A percentile compares a stretch with the other conserved stretches of the same genome.
Conservation (phyloP, 2,888 invertebrate species). For the Meghimatium bilineatum region DNA sequence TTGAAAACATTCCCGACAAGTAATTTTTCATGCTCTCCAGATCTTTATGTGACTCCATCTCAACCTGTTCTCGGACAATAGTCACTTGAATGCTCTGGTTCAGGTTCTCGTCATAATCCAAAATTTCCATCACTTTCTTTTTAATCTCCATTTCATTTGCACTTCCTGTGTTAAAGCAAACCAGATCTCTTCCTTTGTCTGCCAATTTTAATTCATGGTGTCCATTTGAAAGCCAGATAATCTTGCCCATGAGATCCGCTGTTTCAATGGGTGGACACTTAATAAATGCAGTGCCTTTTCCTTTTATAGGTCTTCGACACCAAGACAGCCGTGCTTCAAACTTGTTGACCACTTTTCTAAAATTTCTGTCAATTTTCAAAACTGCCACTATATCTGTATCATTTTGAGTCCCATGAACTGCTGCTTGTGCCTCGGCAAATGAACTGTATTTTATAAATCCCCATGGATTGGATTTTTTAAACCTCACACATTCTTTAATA, state of each 20-base stretch:
- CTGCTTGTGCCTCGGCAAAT: conserved; percentile 43
- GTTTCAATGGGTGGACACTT: conserved; percentile 37
- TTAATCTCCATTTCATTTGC: conserved; percentile 33
- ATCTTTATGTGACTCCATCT: not conserved
- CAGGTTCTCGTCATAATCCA: conserved; percentile 1
- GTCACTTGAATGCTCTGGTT: conserved; percentile 1
- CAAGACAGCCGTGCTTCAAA: conserved; percentile 61
- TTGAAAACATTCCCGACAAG: conserved; percentile 6
- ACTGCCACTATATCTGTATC: conserved; percentile 54
- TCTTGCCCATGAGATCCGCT: conserved; percentile 1
- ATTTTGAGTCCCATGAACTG: conserved; percentile 49
- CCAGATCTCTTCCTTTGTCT: conserved; percentile 25
- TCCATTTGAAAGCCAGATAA: not conserved
- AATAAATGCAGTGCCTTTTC: conserved; percentile 49
- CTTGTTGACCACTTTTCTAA: conserved; percentile 31
- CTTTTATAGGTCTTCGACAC: conserved; percentile 60
- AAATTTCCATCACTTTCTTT: not conserved
- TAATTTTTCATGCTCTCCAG: not conserved
- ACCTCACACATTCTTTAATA: conserved; percentile 51
- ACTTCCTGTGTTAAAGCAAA: conserved; percentile 38
- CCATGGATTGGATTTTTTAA: conserved; percentile 55
- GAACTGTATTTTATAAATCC: conserved; percentile 60
- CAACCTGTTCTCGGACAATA: conserved; percentile 23
- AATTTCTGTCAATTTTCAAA: conserved; percentile 41
- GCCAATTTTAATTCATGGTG: not conserved